A percentile compares a stretch with the other conserved stretches of the same genome.
phyloP scores from a whole-genome alignment of 1,140 invertebrate genomes.

The Papilio polytes region DNA sequence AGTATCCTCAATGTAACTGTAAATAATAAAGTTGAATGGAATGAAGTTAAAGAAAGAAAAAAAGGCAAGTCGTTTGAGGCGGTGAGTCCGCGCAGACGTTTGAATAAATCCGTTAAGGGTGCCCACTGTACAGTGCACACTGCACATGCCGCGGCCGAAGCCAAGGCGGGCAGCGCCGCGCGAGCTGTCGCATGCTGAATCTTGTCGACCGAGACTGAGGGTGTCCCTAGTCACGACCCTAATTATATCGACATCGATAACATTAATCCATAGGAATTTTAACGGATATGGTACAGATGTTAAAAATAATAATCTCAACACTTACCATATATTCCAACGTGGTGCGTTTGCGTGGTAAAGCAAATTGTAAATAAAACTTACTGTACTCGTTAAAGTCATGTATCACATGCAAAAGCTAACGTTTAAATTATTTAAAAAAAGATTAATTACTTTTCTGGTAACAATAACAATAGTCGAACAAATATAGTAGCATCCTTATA shows the following conservation, averaged over 20 bases:
- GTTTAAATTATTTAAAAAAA: not conserved
- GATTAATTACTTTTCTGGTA: not conserved
- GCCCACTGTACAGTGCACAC: not conserved
- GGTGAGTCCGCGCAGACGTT: conserved; percentile 55
- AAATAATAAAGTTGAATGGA: conserved; percentile 40
- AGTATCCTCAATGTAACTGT: conserved; percentile 34
- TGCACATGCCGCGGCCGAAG: conserved; percentile 65
- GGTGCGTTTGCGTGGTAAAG: too few species aligned
- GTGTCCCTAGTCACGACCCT: conserved; percentile 52
- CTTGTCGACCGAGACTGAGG: conserved; percentile 70
- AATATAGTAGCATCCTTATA: conserved; percentile 6
- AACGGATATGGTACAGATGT: too few species aligned
- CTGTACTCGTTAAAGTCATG: not conserved
- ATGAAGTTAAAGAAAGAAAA: conserved; percentile 39
- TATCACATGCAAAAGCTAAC: not conserved
- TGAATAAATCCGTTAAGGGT: conserved; percentile 80
- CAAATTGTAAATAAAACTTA: too few species aligned
- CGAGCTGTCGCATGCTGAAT: conserved; percentile 61
- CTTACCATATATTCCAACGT: too few species aligned
- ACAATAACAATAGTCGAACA: not conserved
- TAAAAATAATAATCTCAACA: too few species aligned
- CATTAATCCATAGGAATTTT: too few species aligned
- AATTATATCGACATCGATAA: conserved; percentile 47
- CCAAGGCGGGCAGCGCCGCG: conserved; percentile 41
- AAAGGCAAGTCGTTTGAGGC: conserved; percentile 33